Evolutionary conservation across 2,113 vertebrate species (phyloP).

Genomic region (Lophochroa leadbeateri): DNA sequence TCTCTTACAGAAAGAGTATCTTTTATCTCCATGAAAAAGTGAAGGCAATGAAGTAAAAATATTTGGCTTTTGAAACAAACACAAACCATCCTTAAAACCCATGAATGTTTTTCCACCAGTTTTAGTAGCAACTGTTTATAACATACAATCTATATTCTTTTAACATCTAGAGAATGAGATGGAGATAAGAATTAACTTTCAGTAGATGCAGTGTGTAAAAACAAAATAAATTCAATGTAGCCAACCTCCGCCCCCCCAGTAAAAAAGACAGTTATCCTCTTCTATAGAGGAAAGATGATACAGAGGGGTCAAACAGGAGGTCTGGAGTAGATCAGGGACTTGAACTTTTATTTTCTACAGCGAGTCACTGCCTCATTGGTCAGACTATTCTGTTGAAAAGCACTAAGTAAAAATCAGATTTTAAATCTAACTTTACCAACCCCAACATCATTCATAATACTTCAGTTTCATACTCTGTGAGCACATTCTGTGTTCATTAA

Average conservation of each 20-base stretch:
- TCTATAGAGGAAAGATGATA: background rate
- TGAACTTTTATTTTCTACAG: background rate
- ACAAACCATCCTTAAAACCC: background rate
- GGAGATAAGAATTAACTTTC: background rate
- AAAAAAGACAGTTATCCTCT: background rate
- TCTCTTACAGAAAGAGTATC: background rate
- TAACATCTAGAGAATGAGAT: background rate
- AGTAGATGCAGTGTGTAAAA: background rate
- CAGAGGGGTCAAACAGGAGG: background rate
- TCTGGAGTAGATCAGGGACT: background rate
- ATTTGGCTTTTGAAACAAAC: background rate
- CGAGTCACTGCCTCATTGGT: background rate
- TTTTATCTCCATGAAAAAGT: background rate
- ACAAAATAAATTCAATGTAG: background rate
- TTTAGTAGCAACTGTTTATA: background rate
- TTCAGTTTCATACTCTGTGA: background rate
- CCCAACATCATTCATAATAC: background rate
- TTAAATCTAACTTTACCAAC: background rate
- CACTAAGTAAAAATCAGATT: background rate
- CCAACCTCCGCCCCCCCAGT: accelerated
- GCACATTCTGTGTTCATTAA: background rate
- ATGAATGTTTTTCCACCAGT: background rate
- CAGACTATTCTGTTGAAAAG: background rate
- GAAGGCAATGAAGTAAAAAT: background rate
- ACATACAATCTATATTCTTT: background rate